Evolutionary conservation across 2,797 vertebrate genomes (phyloP).

Genomic region (Ambastaia sidthimunki): DNA sequence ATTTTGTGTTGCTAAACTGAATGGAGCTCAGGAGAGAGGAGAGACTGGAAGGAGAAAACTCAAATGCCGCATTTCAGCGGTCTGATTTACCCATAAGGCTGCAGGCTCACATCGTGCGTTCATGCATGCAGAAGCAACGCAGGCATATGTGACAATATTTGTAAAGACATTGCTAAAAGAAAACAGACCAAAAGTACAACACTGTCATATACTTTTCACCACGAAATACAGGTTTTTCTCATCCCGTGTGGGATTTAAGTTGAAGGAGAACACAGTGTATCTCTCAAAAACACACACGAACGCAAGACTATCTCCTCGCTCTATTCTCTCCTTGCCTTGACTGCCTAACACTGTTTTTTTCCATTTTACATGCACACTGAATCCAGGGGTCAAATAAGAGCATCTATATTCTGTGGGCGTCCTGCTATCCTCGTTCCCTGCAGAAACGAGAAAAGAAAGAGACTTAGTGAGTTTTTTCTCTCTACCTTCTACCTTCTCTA

Average conservation of each 20-base stretch:
- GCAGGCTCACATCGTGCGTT: conserved; percentile 1
- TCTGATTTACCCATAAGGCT: conserved; percentile 18
- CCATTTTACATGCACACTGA: conserved; percentile 32
- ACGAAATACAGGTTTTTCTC: neutral
- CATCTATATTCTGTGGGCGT: conserved; percentile 46
- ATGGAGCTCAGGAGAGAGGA: conserved; percentile 55
- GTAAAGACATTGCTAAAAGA: neutral
- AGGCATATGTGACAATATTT: conserved; percentile 2
- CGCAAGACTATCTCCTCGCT: neutral
- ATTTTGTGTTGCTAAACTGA: conserved; percentile 57
- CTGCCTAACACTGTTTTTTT: conserved; percentile 20
- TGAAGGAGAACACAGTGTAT: conserved; percentile 7
- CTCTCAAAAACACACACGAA: conserved; percentile 22
- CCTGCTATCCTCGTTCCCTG: conserved; percentile 12
- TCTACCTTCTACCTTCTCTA: conserved; percentile 35
- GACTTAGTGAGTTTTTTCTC: conserved; percentile 15
- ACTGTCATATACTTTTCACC: conserved; percentile 10
- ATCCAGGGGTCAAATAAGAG: conserved; percentile 34
- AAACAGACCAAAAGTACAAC: neutral
- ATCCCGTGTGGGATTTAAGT: conserved; percentile 15
- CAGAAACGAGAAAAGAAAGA: conserved; percentile 18
- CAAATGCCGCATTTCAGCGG: conserved; percentile 5
- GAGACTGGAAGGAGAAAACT: conserved; percentile 30
- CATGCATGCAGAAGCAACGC: neutral
- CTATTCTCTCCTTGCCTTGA: neutral